A percentile compares a stretch with the other conserved stretches of the same genome.
Evolutionary conservation across 1,140 invertebrate genomes (phyloP).

Genomic region (Heliconius himera): DNA sequence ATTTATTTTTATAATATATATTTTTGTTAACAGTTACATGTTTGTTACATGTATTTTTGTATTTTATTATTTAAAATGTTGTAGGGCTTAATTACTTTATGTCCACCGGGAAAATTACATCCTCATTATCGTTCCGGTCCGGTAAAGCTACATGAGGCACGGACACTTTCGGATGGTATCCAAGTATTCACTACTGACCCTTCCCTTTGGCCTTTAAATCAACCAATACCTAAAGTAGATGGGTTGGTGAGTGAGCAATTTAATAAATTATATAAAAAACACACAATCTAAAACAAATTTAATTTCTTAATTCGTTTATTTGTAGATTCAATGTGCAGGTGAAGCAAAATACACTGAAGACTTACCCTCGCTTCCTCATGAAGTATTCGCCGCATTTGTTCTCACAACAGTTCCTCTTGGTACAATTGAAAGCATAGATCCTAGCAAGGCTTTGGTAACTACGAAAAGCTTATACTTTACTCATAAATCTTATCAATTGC

Average conservation of each 20-base stretch:
- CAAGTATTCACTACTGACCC: slow-evolving; percentile 85
- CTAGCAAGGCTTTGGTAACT: slow-evolving; percentile 82
- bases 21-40: no score
- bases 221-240: slow-evolving; percentile 87
- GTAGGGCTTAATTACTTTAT: slow-evolving; percentile 22
- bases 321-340: slow-evolving; percentile 76
- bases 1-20: no score
- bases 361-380: slow-evolving; percentile 37
- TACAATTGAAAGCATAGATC: slow-evolving; percentile 45
- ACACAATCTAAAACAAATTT: no score
- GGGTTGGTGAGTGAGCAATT: slow-evolving; percentile 67
- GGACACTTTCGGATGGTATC: slow-evolving; percentile 83
- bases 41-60: no score
- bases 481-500: not conserved
- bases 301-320: no score
- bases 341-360: slow-evolving; percentile 84
- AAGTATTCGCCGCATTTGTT: slow-evolving; percentile 52
- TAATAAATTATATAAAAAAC: no score
- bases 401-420: slow-evolving; percentile 44
- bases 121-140: slow-evolving; percentile 76
- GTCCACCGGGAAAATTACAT: slow-evolving; percentile 64
- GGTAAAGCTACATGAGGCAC: slow-evolving; percentile 63
- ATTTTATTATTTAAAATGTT: no score
- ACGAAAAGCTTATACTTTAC: not conserved
- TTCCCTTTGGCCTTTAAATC: slow-evolving; percentile 85